A percentile compares a stretch with the other conserved stretches of the same genome.
phyloP scores from a whole-genome alignment of 2,888 invertebrate genomes.

The Sarcophaga subvicina region DNA sequence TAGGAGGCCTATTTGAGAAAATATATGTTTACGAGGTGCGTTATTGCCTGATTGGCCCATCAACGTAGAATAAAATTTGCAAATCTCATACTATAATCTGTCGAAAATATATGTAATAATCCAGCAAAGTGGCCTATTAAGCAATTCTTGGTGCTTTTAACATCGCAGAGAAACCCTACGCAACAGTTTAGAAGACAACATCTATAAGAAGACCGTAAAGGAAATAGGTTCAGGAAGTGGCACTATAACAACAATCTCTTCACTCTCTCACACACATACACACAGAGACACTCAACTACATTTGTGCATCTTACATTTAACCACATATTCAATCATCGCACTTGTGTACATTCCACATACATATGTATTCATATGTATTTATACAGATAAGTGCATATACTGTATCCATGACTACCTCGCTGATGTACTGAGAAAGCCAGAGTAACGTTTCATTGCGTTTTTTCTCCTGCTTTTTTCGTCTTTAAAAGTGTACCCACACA shows the following conservation, averaged over 20 bases:
- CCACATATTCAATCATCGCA: not conserved
- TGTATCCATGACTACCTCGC: not conserved
- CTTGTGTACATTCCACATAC: not conserved
- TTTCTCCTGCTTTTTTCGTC: not conserved
- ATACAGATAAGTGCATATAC: not conserved
- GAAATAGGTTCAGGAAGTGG: constrained; percentile 68
- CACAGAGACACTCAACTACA: not conserved
- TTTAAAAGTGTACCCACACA: constrained; percentile 14
- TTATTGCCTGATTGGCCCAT: too few species aligned
- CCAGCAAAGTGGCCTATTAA: too few species aligned
- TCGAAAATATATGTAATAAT: too few species aligned
- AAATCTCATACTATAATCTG: too few species aligned
- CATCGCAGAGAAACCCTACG: not conserved
- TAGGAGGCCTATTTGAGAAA: too few species aligned
- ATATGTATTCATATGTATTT: not conserved
- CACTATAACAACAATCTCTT: constrained; percentile 59
- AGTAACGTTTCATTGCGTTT: not conserved
- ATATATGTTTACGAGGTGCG: too few species aligned
- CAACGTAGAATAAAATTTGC: too few species aligned
- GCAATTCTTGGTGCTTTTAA: not conserved
- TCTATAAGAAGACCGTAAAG: constrained; percentile 60
- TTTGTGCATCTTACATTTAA: not conserved
- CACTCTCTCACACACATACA: not conserved
- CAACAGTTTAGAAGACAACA: constrained; percentile 20
- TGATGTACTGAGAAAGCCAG: constrained; percentile 33